Percentiles rank a stretch among this genome's conserved stretches.
Evolutionary conservation across 2,888 invertebrate genomes (phyloP).

Genomic region (Scaptomyza reducta): DNA sequence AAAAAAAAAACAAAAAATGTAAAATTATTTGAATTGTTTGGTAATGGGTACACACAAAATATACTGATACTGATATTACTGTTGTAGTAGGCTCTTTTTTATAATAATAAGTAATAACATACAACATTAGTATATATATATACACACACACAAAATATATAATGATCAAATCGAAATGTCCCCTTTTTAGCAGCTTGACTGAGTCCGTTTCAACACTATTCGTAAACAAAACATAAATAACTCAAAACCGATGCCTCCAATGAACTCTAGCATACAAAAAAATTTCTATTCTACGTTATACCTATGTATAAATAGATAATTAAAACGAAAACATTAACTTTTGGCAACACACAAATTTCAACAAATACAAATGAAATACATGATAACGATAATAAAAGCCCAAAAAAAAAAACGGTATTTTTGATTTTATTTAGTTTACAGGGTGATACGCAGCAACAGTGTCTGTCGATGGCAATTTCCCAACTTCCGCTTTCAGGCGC

Average conservation of each 20-base stretch:
- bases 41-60: slow-evolving; percentile 68
- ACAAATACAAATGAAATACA: slow-evolving; percentile 53
- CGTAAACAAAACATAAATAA: slow-evolving; percentile 17
- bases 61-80: slow-evolving; percentile 76
- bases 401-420: neutral
- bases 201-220: slow-evolving; percentile 44
- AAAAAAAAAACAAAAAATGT: slow-evolving; percentile 21
- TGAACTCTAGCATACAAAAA: slow-evolving; percentile 65
- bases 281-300: slow-evolving; percentile 75
- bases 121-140: slow-evolving; percentile 18
- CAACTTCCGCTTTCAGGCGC: neutral
- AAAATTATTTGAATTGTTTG: slow-evolving; percentile 54
- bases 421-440: neutral
- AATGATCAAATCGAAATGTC: slow-evolving; percentile 31
- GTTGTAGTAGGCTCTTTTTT: slow-evolving; percentile 74
- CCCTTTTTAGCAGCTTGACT: slow-evolving; percentile 65
- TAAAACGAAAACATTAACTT: slow-evolving; percentile 34
- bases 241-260: slow-evolving; percentile 57
- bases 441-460: neutral
- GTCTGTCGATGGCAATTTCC: neutral
- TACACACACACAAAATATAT: slow-evolving; percentile 17
- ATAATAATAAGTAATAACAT: slow-evolving; percentile 46
- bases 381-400: slow-evolving; percentile 43
- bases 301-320: slow-evolving; percentile 48
- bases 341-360: slow-evolving; percentile 53